Conservation (phyloP, 2,888 invertebrate species). For the Seira musarum region DNA sequence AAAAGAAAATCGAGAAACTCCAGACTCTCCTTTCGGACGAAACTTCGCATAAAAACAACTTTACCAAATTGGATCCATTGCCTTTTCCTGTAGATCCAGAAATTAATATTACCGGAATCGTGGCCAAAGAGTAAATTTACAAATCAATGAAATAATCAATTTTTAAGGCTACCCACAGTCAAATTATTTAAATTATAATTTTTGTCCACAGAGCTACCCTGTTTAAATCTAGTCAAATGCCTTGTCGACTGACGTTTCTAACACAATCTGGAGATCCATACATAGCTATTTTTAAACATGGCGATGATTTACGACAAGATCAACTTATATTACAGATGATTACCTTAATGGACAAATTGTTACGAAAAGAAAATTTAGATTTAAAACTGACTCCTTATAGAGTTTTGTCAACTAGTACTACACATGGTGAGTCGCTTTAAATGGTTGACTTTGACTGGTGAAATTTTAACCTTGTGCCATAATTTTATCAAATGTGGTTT, state of each 20-base stretch:
- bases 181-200: no score
- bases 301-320: conserved; percentile 97
- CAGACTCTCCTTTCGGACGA: conserved; percentile 86
- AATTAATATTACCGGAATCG: conserved; percentile 88
- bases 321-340: conserved; percentile 98
- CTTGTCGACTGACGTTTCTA: conserved; percentile 75
- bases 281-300: conserved; percentile 97
- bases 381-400: conserved; percentile 96
- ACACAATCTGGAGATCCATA: conserved; percentile 77
- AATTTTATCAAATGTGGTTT: no score
- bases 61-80: conserved; percentile 91
- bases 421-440: conserved; percentile 78
- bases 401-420: conserved; percentile 95
- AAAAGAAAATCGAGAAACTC: conserved; percentile 92
- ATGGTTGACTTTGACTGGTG: no score
- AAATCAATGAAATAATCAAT: background rate
- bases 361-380: conserved; percentile 95
- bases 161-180: background rate
- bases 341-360: conserved; percentile 95
- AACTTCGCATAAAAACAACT: conserved; percentile 88
- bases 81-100: conserved; percentile 96
- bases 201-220: conserved; percentile 86
- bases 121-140: conserved; percentile 80
- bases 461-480: background rate
- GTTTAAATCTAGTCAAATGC: conserved; percentile 98